Evolutionary conservation across 2,888 invertebrate genomes (phyloP), one percentile per base, ranked within the genome.

Genomic region (Baccha elongata): DNA sequence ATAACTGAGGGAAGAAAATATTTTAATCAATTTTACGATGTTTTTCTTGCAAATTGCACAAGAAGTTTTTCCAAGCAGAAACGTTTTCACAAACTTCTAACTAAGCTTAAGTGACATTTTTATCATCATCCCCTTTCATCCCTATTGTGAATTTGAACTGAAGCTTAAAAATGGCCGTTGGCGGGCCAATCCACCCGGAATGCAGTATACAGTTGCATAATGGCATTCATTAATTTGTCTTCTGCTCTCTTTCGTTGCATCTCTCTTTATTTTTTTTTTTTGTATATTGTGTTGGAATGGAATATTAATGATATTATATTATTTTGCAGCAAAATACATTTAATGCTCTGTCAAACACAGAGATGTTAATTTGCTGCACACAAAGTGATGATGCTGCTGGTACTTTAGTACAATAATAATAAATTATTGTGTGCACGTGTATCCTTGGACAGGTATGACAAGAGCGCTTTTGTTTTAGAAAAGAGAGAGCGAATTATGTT

Each of bases 351-450:
- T 67, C 71, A 76, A 60, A 67, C 52, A 46, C 71, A 81, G 60
- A 65, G 65, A 75, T 75, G 75, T 65, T 81, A 60, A 81, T 81
- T 81, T 81, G 58, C 75, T 75, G 69, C 69, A n/a, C n/a, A n/a
- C n/a, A 40, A 69, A 76, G 37, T 50, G 55, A 50, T 48, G 64
- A n/a, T n/a, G 23, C 3, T 52, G 52, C 4, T 19, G 7, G 21
- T 40, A 23, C 23, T 40, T 21, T 35, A 48, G 48, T 46, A 62
- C 32, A 62, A 62, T 62, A 46, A 44, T 44, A 62, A 32, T n/a
- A n/a, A n/a, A n/a, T 17, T 1, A 55, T 55, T 69, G 58, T 48
- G 58, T 69, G 46, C 48, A 58, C 48, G 58, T 58, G 37, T 23
- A 26, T 19, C 17, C 44, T 60, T 26, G 71, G 62, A 64, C 68